phyloP scores from a whole-genome alignment of 2,797 vertebrate species.

The Allobates femoralis region DNA sequence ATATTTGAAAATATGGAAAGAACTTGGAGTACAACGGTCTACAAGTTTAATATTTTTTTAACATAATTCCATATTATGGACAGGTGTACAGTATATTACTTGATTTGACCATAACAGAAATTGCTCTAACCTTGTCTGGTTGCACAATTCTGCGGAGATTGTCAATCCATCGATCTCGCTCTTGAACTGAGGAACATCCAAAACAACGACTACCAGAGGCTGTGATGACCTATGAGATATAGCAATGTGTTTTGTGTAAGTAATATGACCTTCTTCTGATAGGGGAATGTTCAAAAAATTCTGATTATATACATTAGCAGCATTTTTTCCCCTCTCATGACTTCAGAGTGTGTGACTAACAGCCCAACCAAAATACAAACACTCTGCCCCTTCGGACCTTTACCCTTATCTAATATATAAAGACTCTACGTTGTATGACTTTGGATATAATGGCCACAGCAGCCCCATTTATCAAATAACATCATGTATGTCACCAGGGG shows the following conservation, averaged over 20 bases:
- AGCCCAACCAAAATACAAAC: no score
- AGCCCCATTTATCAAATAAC: no score
- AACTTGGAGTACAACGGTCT: not conserved
- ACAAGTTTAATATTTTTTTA: not conserved
- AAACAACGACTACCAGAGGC: constrained; percentile 87
- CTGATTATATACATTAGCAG: not conserved
- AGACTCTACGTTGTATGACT: no score
- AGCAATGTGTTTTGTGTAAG: not conserved
- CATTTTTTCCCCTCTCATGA: not conserved
- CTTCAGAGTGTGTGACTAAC: no score
- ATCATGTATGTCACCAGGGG: no score
- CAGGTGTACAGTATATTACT: not conserved
- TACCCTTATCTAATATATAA: no score
- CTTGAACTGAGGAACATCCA: constrained; percentile 86
- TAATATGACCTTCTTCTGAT: not conserved
- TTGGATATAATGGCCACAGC: no score
- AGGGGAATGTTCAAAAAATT: not conserved
- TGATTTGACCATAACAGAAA: not conserved
- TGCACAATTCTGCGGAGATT: constrained; percentile 86
- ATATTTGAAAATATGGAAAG: not conserved
- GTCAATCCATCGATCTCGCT: constrained; percentile 93
- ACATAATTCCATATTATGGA: not conserved
- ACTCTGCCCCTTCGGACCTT: no score
- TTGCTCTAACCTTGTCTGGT: constrained; percentile 82
- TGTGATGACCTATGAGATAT: constrained; percentile 81